Evolutionary conservation across 2,113 vertebrate genomes (phyloP), one percentile per base, ranked within the genome.

Genomic region (Psittacus erithacus): DNA sequence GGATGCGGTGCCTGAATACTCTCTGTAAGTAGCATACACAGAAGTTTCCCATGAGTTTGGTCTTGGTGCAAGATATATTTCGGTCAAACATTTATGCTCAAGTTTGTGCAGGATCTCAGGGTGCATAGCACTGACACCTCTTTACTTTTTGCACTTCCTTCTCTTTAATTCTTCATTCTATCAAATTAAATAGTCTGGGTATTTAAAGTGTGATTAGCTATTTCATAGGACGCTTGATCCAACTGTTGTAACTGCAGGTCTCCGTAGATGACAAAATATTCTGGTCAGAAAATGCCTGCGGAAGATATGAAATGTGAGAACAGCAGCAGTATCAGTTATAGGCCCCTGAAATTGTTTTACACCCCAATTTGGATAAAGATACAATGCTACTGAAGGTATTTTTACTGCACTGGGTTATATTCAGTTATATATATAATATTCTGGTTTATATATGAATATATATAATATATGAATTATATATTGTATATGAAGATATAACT

Each of bases 1-100:
- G 97, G 99, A 98, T 92, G 98, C 99, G 5, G 97, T 98, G 9
- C 99, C 99, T 9, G 99, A 99, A 88, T 99, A 99, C 95, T 99
- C 99, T 47, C 97, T 99, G 99, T 99, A 97, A 98, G 99, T 99
- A 93, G 52, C 39, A 24, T 31, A 24, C 9, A 1, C 7, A 35
- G 44, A 86, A 67, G 59, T 62, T 20, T 91, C 46, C 27, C 5
- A 0, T 27, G 43, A 74, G 62, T 57, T 64, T 75, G 65, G 47
- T 7, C 49, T 88, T 71, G 7, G 2, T 57, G 33, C 20, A 69
- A 69, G 19, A 17, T 75, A 89, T 46, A 27, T 53, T 91, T 83
- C 63, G 65, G 62, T 86, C 62, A 44, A 83, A 70, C 91, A 69
- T 52, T 70, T 81, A 11, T 73, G 43, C 38, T 52, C 5, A 43